Evolutionary conservation across 2,888 invertebrate species (phyloP), one percentile per base, ranked within the genome.

Genomic region (Troides helena): DNA sequence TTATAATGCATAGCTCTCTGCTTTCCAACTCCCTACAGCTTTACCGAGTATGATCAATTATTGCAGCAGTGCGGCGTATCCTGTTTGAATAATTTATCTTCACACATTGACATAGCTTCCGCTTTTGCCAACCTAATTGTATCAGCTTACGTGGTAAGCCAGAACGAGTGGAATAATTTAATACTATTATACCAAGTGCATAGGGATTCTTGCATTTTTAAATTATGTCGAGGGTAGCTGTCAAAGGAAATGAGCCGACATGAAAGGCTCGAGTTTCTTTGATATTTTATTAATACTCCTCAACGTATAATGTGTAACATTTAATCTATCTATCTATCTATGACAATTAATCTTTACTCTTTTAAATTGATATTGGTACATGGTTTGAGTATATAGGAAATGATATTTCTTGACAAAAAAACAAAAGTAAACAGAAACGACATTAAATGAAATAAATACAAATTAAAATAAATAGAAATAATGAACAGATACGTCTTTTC

Each of bases 51-150:
- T 21, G 46, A 39, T 68, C 53, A 68, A 64, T 46, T 68, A 53
- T 68, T 68, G 17, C 53, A 68, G 59, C 39, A 46, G 46, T 30
- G 62, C 43, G 67, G 63, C 46, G 63, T 57, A 21, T 23, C 57
- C 58, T 46, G 63, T 36, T 50, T 68, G 63, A 68, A 68, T 68
- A 64, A 63, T 68, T 68, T 68, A 68, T 58, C 58, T 18, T n/a
- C 50, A 46, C 21, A 39, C 46, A 64, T 68, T 64, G 64, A 59
- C 63, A 53, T 50, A 68, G 36, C 46, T 62, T 53, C 50, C 64
- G 23, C 57, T 25, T 56, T 62, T 30, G 30, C 39, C 43, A 6
- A 30, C 62, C 21, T 67, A 58, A 67, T 62, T 67, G 57, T 62
- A 57, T 56, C 59, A 21, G 21, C 60, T 30, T 43, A 43, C 18